Evolutionary conservation across 1,140 invertebrate genomes (phyloP).

Genomic region (Brachionus rotundiformis): DNA sequence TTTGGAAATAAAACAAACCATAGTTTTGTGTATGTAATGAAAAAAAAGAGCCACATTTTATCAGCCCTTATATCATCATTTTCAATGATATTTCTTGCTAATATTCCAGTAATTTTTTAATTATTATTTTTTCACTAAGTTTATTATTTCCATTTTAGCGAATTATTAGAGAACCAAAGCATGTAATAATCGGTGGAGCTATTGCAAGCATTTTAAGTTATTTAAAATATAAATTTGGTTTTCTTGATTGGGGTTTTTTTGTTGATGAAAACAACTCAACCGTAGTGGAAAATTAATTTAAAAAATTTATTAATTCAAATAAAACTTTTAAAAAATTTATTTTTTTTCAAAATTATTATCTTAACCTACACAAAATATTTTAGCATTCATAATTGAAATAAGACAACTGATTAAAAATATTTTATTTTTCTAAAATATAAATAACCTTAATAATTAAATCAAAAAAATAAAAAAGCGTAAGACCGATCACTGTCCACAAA

Average conservation of each 20-base stretch:
- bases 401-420: not conserved
- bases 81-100: conserved; percentile 6
- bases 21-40: not conserved
- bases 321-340: not conserved
- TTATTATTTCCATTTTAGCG: not conserved
- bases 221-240: not conserved
- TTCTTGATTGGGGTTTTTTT: not conserved
- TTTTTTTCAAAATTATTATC: not conserved
- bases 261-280: not conserved
- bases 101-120: conserved; percentile 4
- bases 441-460: not conserved
- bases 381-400: not conserved
- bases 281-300: not conserved
- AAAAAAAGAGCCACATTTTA: not conserved
- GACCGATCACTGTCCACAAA: not conserved
- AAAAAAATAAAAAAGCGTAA: not conserved
- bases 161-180: not conserved
- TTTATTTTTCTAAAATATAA: conserved; percentile 2
- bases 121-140: not conserved
- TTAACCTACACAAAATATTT: not conserved
- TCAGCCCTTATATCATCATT: not conserved
- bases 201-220: not conserved
- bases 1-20: not conserved
- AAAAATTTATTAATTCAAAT: not conserved
- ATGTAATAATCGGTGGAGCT: not conserved